Percentiles rank a stretch among this genome's conserved stretches.
Evolutionary conservation across 1,140 invertebrate species (phyloP).

Genomic region (Orchesella cincta): DNA sequence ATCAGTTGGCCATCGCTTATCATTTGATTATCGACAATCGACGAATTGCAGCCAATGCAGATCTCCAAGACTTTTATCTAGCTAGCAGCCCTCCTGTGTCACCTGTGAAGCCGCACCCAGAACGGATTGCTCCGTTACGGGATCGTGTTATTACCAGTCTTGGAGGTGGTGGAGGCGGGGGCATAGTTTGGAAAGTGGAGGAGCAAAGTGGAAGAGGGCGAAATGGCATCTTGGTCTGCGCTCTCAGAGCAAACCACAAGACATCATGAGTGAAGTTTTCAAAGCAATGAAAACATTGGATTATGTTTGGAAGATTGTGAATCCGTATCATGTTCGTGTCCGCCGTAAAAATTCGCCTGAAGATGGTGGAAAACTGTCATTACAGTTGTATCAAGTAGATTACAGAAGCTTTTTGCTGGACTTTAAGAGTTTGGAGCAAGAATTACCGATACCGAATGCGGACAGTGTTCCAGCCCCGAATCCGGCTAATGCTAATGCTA

Average conservation of each 20-base stretch:
- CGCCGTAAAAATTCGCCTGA: slow-evolving; percentile 73
- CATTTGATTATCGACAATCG: slow-evolving; percentile 99
- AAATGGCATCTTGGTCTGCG: slow-evolving; percentile 99
- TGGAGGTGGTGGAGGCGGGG: slow-evolving; percentile 55
- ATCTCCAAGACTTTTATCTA: slow-evolving; percentile 93
- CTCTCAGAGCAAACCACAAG: slow-evolving; percentile 97
- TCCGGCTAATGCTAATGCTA: not conserved
- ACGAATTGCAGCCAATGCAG: slow-evolving; percentile 87
- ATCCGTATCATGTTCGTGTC: slow-evolving; percentile 89
- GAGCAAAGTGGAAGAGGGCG: slow-evolving; percentile 81
- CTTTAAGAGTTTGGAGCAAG: slow-evolving; percentile 86
- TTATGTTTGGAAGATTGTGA: slow-evolving; percentile 98
- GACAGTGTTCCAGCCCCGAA: slow-evolving; percentile 52
- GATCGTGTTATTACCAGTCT: slow-evolving; percentile 62
- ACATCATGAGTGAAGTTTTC: slow-evolving; percentile 99
- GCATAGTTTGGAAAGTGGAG: slow-evolving; percentile 30
- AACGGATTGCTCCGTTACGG: slow-evolving; percentile 81
- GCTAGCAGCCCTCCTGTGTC: slow-evolving; percentile 80
- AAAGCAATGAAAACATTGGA: slow-evolving; percentile 96
- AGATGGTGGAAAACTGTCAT: slow-evolving; percentile 89
- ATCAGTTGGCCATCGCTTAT: slow-evolving; percentile 97
- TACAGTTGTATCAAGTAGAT: slow-evolving; percentile 98
- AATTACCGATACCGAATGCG: slow-evolving; percentile 68
- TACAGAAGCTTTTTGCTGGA: slow-evolving; percentile 95
- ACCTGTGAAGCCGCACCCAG: slow-evolving; percentile 81